Conservation (phyloP, 2,888 invertebrate species). For the Drosophila phalerata region DNA sequence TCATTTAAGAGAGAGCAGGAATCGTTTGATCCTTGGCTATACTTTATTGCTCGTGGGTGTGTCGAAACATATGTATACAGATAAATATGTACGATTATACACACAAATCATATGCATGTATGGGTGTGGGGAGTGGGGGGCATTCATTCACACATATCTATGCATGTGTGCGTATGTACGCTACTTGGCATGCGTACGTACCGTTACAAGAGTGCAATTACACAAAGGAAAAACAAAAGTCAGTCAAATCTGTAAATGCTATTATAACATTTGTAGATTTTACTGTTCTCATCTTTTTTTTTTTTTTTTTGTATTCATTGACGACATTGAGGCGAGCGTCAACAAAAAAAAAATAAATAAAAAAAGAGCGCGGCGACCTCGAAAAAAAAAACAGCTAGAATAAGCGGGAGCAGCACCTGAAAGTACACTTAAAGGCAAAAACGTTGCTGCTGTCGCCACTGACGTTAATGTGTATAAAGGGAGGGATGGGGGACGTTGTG, state of each 20-base stretch:
- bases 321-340: slow-evolving; percentile 71
- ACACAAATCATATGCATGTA: slow-evolving; percentile 7
- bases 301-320: slow-evolving; percentile 49
- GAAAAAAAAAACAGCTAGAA: slow-evolving; percentile 51
- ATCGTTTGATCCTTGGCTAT: slow-evolving; percentile 3
- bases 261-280: slow-evolving; percentile 29
- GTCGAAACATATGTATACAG: slow-evolving; percentile 8
- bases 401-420: slow-evolving; percentile 61
- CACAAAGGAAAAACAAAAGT: slow-evolving; percentile 35
- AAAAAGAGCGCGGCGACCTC: slow-evolving; percentile 62
- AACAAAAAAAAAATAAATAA: slow-evolving; percentile 44
- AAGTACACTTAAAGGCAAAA: slow-evolving; percentile 67
- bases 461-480: slow-evolving; percentile 57
- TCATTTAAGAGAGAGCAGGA: slow-evolving; percentile 8
- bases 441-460: slow-evolving; percentile 48
- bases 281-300: slow-evolving; percentile 6
- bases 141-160: slow-evolving; percentile 8
- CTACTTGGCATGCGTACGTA: slow-evolving; percentile 51
- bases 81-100: not conserved
- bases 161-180: slow-evolving; percentile 7
- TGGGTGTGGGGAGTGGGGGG: not conserved
- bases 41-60: slow-evolving; percentile 23
- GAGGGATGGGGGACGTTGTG: slow-evolving; percentile 22
- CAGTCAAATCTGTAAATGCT: slow-evolving; percentile 20
- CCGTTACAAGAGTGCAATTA: slow-evolving; percentile 61